These are phyloP conservation scores for Pomatostomus ruficeps DNA, from an alignment of 2,113 vertebrate genomes.

Conservation along the genomic window DNA sequence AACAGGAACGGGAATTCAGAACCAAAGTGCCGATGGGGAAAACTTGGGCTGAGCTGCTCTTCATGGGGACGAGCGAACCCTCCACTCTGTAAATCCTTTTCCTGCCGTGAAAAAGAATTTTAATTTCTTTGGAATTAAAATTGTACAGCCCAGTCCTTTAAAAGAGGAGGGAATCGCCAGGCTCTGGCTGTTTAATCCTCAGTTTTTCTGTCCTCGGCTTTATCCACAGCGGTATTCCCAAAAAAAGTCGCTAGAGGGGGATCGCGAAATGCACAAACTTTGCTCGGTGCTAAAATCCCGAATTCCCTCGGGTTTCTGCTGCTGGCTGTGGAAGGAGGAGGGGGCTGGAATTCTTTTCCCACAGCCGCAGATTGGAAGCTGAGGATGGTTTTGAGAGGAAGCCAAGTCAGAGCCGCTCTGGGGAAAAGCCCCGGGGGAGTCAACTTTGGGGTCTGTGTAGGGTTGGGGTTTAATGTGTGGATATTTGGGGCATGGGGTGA, in stretches of 20 bases:
- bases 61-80: background rate
- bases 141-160: rapidly evolving
- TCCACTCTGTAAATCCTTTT: background rate
- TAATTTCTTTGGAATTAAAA: background rate
- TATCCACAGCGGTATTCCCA: background rate
- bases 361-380: background rate
- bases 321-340: background rate
- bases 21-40: background rate
- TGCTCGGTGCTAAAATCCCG: rapidly evolving
- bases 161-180: background rate
- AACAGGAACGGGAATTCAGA: background rate
- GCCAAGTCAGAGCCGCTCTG: background rate
- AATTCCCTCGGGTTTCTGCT: background rate
- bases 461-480: background rate
- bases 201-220: background rate
- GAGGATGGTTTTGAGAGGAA: background rate
- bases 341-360: background rate
- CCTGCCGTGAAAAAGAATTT: background rate
- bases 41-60: background rate
- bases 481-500: background rate
- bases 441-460: background rate
- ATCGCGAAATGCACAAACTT: background rate
- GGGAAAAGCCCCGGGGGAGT: background rate
- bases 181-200: rapidly evolving
- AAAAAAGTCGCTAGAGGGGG: constrained; percentile 25